These are phyloP conservation scores for Drosophila murphyi DNA, from an alignment of 1,140 invertebrate species.

Conservation along the genomic window DNA sequence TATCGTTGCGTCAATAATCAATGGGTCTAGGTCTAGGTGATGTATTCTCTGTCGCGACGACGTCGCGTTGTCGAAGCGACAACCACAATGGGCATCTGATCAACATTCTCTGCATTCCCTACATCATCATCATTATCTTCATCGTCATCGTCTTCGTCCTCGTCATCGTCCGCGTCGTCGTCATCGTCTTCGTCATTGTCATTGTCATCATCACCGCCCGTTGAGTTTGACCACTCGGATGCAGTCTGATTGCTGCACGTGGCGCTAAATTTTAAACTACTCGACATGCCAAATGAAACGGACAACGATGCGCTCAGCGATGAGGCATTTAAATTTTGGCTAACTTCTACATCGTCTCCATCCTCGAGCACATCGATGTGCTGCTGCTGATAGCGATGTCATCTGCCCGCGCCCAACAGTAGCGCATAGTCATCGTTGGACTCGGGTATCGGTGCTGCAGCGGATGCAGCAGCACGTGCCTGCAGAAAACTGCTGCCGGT, in stretches of 20 bases:
- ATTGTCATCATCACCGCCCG: conserved; percentile 65
- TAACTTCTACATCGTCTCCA: conserved; percentile 68
- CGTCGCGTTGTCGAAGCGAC: conserved; percentile 61
- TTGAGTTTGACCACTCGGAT: conserved; percentile 80
- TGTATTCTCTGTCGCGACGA: conserved; percentile 67
- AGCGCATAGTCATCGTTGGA: conserved; percentile 78
- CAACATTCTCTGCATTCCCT: conserved; percentile 35
- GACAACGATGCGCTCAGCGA: conserved; percentile 73
- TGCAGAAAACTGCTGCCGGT: conserved; percentile 63
- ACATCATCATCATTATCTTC: conserved; percentile 19
- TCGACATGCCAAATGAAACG: conserved; percentile 76
- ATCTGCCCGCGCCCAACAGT: conserved; percentile 74
- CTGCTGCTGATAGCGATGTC: conserved; percentile 72
- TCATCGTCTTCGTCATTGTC: conserved; percentile 47
- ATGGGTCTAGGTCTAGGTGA: conserved; percentile 70
- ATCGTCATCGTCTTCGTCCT: conserved; percentile 35
- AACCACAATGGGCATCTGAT: conserved; percentile 59
- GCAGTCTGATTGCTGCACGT: conserved; percentile 70
- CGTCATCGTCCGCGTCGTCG: conserved; percentile 38
- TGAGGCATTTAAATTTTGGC: conserved; percentile 68
- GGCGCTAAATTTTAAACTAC: conserved; percentile 76
- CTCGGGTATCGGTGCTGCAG: conserved; percentile 74
- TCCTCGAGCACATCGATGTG: conserved; percentile 59
- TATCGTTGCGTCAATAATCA: conserved; percentile 15
- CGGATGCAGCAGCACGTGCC: conserved; percentile 48